phyloP scores from a whole-genome alignment of 2,113 vertebrate genomes.

The Epinephelus lanceolatus region DNA sequence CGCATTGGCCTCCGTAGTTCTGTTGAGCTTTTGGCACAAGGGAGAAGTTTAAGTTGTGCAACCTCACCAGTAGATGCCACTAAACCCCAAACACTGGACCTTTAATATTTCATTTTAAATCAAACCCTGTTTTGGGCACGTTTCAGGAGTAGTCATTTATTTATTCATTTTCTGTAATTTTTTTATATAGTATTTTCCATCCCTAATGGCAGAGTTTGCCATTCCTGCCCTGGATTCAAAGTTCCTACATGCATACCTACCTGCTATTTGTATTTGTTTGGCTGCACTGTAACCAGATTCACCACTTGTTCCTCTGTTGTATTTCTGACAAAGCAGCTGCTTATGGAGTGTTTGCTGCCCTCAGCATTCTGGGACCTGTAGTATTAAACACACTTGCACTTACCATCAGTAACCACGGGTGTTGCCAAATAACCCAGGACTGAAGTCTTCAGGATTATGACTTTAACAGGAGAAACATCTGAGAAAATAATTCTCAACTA shows the following conservation, averaged over 20 bases:
- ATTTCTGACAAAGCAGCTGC: neutral
- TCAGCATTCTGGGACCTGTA: neutral
- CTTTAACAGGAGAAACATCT: neutral
- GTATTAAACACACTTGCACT: neutral
- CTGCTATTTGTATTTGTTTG: conserved; percentile 10
- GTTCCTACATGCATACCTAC: neutral
- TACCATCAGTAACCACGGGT: neutral
- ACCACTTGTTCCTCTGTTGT: neutral
- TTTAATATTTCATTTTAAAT: neutral
- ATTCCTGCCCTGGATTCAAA: neutral
- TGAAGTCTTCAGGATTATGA: rapidly evolving
- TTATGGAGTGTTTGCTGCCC: neutral
- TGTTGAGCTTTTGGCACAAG: too few species aligned
- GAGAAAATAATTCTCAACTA: neutral
- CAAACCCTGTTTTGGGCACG: neutral
- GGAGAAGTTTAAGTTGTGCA: too few species aligned
- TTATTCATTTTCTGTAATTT: conserved; percentile 3
- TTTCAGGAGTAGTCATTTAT: neutral
- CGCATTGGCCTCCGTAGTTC: too few species aligned
- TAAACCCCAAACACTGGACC: too few species aligned
- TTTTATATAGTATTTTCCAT: neutral
- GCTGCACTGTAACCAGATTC: neutral
- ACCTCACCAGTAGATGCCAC: too few species aligned
- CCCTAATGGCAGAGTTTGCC: neutral
- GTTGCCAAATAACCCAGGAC: neutral